Evolutionary conservation across 1,140 invertebrate genomes (phyloP).

Genomic region (Drosophila busckii): DNA sequence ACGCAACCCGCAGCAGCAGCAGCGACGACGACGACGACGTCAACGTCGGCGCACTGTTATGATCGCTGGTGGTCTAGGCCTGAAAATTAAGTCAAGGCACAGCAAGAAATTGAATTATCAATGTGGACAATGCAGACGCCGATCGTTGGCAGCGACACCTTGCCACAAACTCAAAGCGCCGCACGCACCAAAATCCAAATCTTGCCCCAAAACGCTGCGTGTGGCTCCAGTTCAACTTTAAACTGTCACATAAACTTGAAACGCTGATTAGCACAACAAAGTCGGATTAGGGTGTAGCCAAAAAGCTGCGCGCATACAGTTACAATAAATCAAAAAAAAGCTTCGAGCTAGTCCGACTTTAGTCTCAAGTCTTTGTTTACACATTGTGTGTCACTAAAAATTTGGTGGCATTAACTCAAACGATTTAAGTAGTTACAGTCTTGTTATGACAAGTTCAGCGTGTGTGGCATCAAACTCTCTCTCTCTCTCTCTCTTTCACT

Average conservation of each 20-base stretch:
- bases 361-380: constrained; percentile 57
- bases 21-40: constrained; percentile 48
- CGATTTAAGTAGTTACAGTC: constrained; percentile 56
- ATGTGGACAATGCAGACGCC: constrained; percentile 40
- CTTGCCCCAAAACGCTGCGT: constrained; percentile 39
- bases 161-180: constrained; percentile 42
- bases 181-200: constrained; percentile 30
- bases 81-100: constrained; percentile 65
- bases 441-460: constrained; percentile 51
- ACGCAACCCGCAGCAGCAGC: constrained; percentile 55
- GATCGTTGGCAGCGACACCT: constrained; percentile 63
- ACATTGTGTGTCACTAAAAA: constrained; percentile 58
- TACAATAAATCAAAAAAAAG: constrained; percentile 58
- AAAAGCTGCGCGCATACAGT: constrained; percentile 23
- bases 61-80: constrained; percentile 61
- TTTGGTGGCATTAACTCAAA: constrained; percentile 72
- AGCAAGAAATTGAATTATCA: constrained; percentile 69
- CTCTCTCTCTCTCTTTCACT: too few species aligned
- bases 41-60: too few species aligned
- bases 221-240: constrained; percentile 75
- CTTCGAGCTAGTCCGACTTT: constrained; percentile 27
- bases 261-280: constrained; percentile 76
- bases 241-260: constrained; percentile 77
- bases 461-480: constrained; percentile 47
- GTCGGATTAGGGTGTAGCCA: constrained; percentile 53